These are phyloP conservation scores for Acrocephalus arundinaceus DNA, from an alignment of 2,113 vertebrate species.

Conservation along the genomic window DNA sequence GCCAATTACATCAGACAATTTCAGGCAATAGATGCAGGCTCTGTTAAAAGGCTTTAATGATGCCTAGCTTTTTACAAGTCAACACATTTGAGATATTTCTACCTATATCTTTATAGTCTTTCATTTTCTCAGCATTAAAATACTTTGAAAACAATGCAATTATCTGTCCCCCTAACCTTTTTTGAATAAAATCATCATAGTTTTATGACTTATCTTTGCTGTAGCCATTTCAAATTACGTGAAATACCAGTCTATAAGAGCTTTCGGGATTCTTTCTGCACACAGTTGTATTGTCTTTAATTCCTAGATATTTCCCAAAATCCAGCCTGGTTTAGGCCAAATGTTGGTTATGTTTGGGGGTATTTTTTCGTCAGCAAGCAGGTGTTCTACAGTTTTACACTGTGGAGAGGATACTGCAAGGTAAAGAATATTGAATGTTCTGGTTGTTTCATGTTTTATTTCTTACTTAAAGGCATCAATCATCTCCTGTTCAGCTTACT, in stretches of 20 bases:
- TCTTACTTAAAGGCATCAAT: constrained; percentile 61
- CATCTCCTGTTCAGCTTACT: constrained; percentile 28
- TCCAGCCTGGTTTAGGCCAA: background rate
- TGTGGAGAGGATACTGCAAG: background rate
- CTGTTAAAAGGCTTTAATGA: background rate
- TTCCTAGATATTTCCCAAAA: background rate
- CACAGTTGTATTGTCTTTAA: background rate
- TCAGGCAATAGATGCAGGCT: background rate
- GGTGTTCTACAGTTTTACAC: background rate
- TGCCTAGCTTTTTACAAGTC: background rate
- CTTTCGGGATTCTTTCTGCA: background rate
- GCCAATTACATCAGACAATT: background rate
- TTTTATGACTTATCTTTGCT: background rate
- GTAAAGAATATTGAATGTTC: background rate
- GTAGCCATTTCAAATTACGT: background rate
- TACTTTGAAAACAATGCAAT: background rate
- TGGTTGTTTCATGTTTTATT: constrained; percentile 1
- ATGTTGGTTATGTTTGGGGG: background rate
- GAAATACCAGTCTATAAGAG: background rate
- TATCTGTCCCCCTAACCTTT: background rate
- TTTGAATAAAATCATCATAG: background rate
- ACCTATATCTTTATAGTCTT: background rate
- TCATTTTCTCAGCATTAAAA: background rate
- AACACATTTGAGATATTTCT: background rate
- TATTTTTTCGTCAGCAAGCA: background rate